These are phyloP conservation scores for Poecilobothrus nobilitatus DNA, from an alignment of 2,888 invertebrate species.

Conservation along the genomic window DNA sequence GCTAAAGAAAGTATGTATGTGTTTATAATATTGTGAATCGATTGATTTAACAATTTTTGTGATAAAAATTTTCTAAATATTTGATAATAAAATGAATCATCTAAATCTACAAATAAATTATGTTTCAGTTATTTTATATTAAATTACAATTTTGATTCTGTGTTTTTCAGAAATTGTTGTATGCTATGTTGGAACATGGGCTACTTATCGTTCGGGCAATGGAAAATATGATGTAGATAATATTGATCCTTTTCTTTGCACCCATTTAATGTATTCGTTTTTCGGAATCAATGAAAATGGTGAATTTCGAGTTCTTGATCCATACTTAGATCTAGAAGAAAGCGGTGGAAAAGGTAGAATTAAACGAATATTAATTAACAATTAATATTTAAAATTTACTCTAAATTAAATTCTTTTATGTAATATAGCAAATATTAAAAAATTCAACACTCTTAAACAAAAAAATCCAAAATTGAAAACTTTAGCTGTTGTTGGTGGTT, in stretches of 20 bases:
- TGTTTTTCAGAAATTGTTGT: conserved; percentile 50
- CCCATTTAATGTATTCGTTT: conserved; percentile 68
- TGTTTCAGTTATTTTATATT: too few species aligned
- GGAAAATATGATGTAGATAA: conserved; percentile 59
- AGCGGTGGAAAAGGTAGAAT: conserved; percentile 48
- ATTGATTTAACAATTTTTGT: too few species aligned
- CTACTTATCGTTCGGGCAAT: too few species aligned
- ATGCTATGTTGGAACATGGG: conserved; percentile 70
- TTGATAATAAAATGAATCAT: too few species aligned
- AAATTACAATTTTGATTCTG: too few species aligned
- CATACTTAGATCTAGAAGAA: conserved; percentile 55
- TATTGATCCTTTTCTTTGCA: conserved; percentile 61
- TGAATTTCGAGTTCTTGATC: conserved; percentile 50
- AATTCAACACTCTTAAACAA: conserved; percentile 40
- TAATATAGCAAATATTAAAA: conserved; percentile 32
- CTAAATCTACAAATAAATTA: too few species aligned
- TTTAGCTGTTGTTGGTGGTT: conserved; percentile 44
- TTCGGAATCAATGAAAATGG: conserved; percentile 53
- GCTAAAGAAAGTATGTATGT: too few species aligned
- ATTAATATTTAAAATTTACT: too few species aligned
- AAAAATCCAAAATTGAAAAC: conserved; percentile 42
- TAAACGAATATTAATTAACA: not conserved
- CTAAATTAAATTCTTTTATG: not conserved
- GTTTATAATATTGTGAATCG: too few species aligned
- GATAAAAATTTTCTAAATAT: too few species aligned